Evolutionary conservation across 1,140 invertebrate genomes (phyloP).

Genomic region (Meloidogyne floridensis): DNA sequence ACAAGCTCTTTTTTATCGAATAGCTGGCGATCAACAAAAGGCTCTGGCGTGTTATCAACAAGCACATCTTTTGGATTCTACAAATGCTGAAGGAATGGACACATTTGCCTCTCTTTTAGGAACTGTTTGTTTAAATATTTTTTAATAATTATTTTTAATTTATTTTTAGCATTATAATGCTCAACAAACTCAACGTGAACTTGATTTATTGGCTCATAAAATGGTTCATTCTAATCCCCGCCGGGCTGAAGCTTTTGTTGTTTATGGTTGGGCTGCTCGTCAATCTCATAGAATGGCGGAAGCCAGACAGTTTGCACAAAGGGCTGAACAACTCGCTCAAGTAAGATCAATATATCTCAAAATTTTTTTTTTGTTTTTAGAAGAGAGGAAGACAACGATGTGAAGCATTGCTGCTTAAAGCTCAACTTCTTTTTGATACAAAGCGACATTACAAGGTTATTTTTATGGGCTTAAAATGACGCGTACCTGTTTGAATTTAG

Average conservation of each 20-base stretch:
- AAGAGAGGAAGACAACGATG: neutral
- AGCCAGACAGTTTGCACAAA: conserved; percentile 19
- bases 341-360: neutral
- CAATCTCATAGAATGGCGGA: conserved; percentile 16
- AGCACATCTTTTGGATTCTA: conserved; percentile 20
- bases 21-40: conserved; percentile 20
- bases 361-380: neutral
- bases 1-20: conserved; percentile 21
- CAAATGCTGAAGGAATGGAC: conserved; percentile 32
- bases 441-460: conserved; percentile 9
- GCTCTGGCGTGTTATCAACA: conserved; percentile 23
- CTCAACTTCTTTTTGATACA: conserved; percentile 21
- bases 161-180: neutral
- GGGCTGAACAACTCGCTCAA: conserved; percentile 21
- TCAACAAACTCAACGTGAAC: conserved; percentile 9
- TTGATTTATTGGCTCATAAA: conserved; percentile 21
- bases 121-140: conserved; percentile 14
- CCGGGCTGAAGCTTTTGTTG: conserved; percentile 10
- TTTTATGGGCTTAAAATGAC: neutral
- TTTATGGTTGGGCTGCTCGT: conserved; percentile 21
- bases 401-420: conserved; percentile 15
- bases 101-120: conserved; percentile 24
- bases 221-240: conserved; percentile 24
- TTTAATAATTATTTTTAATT: conserved; percentile 2
- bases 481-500: neutral